These are phyloP conservation scores for Emydura subglobosa DNA, from an alignment of 2,113 vertebrate genomes.

Conservation along the genomic window DNA sequence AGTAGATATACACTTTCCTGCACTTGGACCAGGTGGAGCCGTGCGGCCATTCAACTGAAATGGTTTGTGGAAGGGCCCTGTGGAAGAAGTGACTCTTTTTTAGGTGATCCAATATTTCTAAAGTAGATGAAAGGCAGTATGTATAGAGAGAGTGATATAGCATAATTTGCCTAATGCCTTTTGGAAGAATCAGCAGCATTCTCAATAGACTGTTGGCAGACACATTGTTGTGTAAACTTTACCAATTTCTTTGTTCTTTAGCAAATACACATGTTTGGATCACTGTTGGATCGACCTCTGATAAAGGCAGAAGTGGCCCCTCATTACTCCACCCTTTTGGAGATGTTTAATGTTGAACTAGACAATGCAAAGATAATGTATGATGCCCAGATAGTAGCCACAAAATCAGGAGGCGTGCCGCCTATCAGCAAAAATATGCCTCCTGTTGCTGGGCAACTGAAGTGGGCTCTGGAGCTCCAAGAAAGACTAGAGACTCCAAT, in stretches of 20 bases:
- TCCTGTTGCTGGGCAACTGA: slow-evolving; percentile 71
- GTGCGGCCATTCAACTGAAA: neutral
- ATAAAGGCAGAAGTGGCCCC: slow-evolving; percentile 72
- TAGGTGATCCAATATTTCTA: neutral
- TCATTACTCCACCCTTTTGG: slow-evolving; percentile 73
- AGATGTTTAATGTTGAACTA: slow-evolving; percentile 76
- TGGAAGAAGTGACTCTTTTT: neutral
- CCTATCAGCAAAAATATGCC: slow-evolving; percentile 81
- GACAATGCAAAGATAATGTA: slow-evolving; percentile 76
- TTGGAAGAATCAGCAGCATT: neutral
- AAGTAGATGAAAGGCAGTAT: neutral
- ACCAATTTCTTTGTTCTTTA: slow-evolving; percentile 8
- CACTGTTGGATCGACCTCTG: slow-evolving; percentile 78
- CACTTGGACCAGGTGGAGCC: neutral
- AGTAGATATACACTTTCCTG: neutral
- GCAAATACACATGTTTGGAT: slow-evolving; percentile 83
- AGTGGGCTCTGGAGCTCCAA: slow-evolving; percentile 83
- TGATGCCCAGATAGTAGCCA: slow-evolving; percentile 43
- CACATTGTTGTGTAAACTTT: rapidly evolving
- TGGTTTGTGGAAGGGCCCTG: neutral
- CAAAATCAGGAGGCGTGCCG: rapidly evolving
- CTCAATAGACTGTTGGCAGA: rapidly evolving
- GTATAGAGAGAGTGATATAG: rapidly evolving
- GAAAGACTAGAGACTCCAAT: slow-evolving; percentile 73
- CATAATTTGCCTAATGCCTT: neutral